A percentile compares a stretch with the other conserved stretches of the same genome.
Evolutionary conservation across 2,797 vertebrate genomes (phyloP).

Genomic region (Pseudochromis fuscus): DNA sequence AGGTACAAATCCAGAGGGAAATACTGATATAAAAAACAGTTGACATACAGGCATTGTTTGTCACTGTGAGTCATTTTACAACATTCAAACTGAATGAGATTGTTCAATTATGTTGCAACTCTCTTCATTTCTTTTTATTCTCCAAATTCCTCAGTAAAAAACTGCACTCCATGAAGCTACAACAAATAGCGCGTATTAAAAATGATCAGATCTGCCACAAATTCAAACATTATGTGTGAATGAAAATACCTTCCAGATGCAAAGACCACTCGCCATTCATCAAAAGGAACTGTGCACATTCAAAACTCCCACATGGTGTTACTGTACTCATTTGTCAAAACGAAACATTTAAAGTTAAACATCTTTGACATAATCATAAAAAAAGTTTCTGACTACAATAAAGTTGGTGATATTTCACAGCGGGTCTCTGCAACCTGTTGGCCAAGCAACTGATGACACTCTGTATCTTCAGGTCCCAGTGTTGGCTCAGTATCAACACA

Average conservation of each 20-base stretch:
- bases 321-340: constrained; percentile 50
- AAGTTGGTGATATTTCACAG: constrained; percentile 24
- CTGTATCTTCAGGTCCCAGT: constrained; percentile 12
- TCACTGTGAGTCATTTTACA: not conserved
- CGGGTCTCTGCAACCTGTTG: constrained; percentile 51
- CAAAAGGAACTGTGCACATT: constrained; percentile 7
- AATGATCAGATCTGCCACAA: constrained; percentile 3
- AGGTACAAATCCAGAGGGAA: not conserved
- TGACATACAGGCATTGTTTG: not conserved
- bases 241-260: constrained; percentile 7
- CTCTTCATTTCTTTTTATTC: not conserved
- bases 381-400: constrained; percentile 56
- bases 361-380: constrained; percentile 57
- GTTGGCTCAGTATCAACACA: not conserved
- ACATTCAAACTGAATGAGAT: not conserved
- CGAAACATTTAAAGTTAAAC: constrained; percentile 55
- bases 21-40: not conserved
- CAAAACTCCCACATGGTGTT: constrained; percentile 16
- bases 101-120: not conserved
- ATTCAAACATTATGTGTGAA: constrained; percentile 8
- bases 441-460: not conserved
- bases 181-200: too few species aligned
- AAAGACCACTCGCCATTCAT: constrained; percentile 27
- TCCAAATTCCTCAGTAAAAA: not conserved
- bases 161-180: not conserved